A percentile compares a stretch with the other conserved stretches of the same genome.
phyloP scores from a whole-genome alignment of 2,113 vertebrate genomes.

The Pseudopodoces humilis region DNA sequence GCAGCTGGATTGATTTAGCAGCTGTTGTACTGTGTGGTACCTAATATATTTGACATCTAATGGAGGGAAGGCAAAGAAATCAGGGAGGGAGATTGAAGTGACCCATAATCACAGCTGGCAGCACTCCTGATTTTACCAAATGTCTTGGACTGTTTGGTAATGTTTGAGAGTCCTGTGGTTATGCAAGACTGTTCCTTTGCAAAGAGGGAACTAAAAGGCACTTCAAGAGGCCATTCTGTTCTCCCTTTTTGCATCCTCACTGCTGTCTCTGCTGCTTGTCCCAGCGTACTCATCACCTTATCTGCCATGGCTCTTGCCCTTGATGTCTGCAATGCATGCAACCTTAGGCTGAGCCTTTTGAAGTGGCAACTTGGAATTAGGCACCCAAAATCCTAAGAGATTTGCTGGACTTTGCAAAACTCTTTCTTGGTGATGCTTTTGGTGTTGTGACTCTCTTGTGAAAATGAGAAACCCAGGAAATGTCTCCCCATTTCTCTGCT shows the following conservation, averaged over 20 bases:
- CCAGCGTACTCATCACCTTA: rapidly evolving
- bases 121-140: neutral
- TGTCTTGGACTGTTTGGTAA: neutral
- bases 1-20: neutral
- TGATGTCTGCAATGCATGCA: neutral
- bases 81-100: neutral
- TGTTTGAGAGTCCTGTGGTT: neutral
- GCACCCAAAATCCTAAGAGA: neutral
- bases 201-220: neutral
- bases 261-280: neutral
- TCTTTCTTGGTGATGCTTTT: neutral
- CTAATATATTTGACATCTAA: neutral
- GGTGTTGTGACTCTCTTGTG: neutral
- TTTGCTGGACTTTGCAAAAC: neutral
- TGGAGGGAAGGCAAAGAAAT: neutral
- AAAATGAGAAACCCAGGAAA: neutral
- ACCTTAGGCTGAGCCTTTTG: neutral
- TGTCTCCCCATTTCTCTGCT: neutral
- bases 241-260: neutral
- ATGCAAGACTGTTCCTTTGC: neutral
- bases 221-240: neutral
- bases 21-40: neutral
- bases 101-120: neutral
- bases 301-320: neutral
- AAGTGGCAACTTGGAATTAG: neutral